Base-by-base conservation (phyloP, 2,797 vertebrate genomes). In the Tragelaphus eurycerus region DNA sequence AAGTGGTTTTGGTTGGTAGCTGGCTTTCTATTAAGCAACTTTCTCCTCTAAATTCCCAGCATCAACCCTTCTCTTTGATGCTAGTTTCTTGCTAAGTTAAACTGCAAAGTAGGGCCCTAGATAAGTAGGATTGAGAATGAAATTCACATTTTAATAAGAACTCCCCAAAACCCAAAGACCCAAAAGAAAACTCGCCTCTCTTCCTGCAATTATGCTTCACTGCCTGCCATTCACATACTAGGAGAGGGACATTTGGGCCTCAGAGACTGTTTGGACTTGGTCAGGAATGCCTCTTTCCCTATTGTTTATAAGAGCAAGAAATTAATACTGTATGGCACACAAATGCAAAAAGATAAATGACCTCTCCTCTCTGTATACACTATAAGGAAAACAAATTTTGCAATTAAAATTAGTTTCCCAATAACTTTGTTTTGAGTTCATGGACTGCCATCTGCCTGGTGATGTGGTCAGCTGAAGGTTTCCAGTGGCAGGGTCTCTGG, bases 351-450 rank as follows among this genome's bases (percentile, higher is more conserved):
- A 92, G 52, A 96, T 13, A 13, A 43, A 96, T 96, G 95, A 81
- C 89, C 92, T 95, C 59, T 89, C 46, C 64, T 90, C 84, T 90
- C 23, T 95, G 87, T 59, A 83, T 94, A 93, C 27, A 84, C 21
- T 62, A 31, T 50, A 87, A 83, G 54, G 29, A 97, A 60, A 21
- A 89, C 84, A 87, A 96, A 31, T 96, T 46, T 85, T 89, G 64
- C 92, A 94, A 96, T 27, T 96, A 74, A 96, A 98, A 95, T 95
- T 89, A 97, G 96, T 97, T 90, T 92, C 83, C 76, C 46, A 78
- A 74, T 95, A 97, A 97, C 87, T 97, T 97, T 86, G 92, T 93
- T 95, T 86, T 88, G 93, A 97, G 95, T 97, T 96, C 82, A 97
- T 96, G 87, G 93, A 86, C 50, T 97, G 97, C 74, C 71, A 95